Base-by-base conservation (phyloP, 2,797 vertebrate genomes). In the Chaetodon trifasciatus region DNA sequence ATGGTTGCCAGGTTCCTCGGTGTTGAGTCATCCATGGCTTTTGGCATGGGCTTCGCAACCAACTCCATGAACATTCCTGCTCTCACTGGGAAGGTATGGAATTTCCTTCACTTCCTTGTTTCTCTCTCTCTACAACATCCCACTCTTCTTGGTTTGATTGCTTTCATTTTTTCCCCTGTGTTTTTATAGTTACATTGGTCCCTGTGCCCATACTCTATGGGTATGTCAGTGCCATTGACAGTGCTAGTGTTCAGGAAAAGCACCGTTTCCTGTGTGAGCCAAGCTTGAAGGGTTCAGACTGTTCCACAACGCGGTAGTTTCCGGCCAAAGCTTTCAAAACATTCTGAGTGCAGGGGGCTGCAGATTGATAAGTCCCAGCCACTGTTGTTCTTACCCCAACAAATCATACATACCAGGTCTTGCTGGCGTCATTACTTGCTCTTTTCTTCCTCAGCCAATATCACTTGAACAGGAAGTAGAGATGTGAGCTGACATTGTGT, bases 51-150 rank as follows among this genome's bases (percentile, higher is more conserved):
- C 56, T 99, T 99, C 78, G 97, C 98, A 42, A 99, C 98, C 65
- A 99, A 99, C 87, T 99, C 98, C 70, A 99, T 99, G 98, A 99
- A 99, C 93, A 99, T 99, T 95, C 98, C 98, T 81, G 97, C 97
- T 74, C 96, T 99, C 60, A 95, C 96, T 67, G 96, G 97, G 88
- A 99, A 98, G 96, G 98, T 99, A 94, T 73, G 92, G 73, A 68
- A 82, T 83, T 86, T 72, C 13, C 37, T 61, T 79, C n/a, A 19
- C 6, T 63, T 75, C 50, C 55, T 84, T 82, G 28, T 75, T 70
- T 80, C 64, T 72, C 0, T 68, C 49, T 53, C 57, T 70, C 1
- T n/a, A 35, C 40, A 69, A 64, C 32, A 40, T 66, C 16, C 3
- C 24, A 17, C 19, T 35, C 37, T 24, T 40, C 32, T 69, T 49